Evolutionary conservation across 2,113 vertebrate genomes (phyloP), one percentile per base, ranked within the genome.

Genomic region (Cephalopterus ornatus): DNA sequence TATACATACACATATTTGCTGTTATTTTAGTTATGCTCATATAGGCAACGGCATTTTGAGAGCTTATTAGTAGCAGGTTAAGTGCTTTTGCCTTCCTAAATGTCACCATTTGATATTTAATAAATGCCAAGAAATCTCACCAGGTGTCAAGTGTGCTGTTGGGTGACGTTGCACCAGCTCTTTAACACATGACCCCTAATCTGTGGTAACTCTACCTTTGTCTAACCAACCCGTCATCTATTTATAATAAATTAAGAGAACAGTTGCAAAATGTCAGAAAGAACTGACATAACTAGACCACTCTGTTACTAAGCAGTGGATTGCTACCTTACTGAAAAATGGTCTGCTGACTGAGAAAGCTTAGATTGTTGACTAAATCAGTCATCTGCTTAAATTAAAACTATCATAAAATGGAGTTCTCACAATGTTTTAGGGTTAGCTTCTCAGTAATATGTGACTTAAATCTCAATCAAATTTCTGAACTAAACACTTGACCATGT

Each of bases 41-140:
- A 75, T 23, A 71, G 30, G 33, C 86, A 89, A 72, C 14, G 81
- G 21, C 42, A 87, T 74, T 73, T 81, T 86, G 55, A 91, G 50
- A 91, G 18, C 28, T 72, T 92, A 53, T 72, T 94, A 94, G 59
- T n/a, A 79, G 32, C 7, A 2, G 55, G 56, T 95, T 92, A 93
- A 94, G 58, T 88, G 61, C 0, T 75, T 95, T 93, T 81, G 44
- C 61, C 56, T 86, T 80, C 50, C 42, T 78, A 92, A 97, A 95
- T 94, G 53, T 91, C 88, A 95, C 6, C 0, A 73, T 73, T 87
- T 92, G 84, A 41, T 87, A 92, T 93, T 96, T 95, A 73, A 88
- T 89, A 80, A 95, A 94, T 82, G 67, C 72, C 73, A 76, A 37
- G 71, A 78, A 89, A 74, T 75, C 73, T 92, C 58, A 70, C 59